phyloP scores from a whole-genome alignment of 2,888 invertebrate genomes.

The Lochmaea crataegi region DNA sequence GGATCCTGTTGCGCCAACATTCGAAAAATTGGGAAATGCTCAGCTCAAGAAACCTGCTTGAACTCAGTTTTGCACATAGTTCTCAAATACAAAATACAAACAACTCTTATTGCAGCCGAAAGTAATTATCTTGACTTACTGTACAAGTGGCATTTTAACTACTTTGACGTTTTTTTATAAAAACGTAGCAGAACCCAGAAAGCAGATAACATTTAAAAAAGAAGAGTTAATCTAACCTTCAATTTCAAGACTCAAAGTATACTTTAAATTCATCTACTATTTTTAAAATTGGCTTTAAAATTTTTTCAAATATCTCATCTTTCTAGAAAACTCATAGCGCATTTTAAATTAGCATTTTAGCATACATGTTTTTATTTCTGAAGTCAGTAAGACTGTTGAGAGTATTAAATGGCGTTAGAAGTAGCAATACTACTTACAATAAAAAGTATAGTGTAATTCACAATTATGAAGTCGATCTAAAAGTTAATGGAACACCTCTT shows the following conservation, averaged over 20 bases:
- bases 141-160: no score
- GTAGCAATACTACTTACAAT: background rate
- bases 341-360: background rate
- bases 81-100: no score
- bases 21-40: no score
- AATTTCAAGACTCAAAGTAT: no score
- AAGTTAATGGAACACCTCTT: slow-evolving; percentile 55
- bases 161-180: background rate
- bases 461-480: slow-evolving; percentile 53
- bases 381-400: slow-evolving; percentile 9
- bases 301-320: background rate
- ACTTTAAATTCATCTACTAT: background rate
- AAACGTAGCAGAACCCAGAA: background rate
- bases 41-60: no score
- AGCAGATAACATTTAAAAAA: background rate
- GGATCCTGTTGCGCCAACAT: no score
- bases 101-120: no score
- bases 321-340: no score
- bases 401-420: background rate
- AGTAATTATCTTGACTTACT: no score
- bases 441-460: slow-evolving; percentile 16
- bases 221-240: background rate
- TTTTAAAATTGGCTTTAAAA: background rate
- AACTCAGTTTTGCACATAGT: no score
- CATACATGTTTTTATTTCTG: slow-evolving; percentile 3